Base-by-base conservation (phyloP, 2,888 invertebrate species). In the Leucania comma region DNA sequence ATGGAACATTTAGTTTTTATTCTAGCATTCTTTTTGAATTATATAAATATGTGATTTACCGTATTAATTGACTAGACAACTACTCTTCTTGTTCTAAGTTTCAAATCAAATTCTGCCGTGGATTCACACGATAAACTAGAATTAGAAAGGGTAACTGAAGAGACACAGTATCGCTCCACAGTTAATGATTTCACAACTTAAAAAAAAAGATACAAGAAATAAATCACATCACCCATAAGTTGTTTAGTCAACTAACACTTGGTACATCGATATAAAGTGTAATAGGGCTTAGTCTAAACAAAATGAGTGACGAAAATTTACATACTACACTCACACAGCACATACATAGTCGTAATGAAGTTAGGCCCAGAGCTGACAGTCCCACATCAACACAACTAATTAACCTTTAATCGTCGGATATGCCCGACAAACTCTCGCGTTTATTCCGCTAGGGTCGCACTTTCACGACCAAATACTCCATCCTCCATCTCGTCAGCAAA, bases 1-100 rank as follows among this genome's bases (percentile, higher is more conserved):
- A 92, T 88, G 89, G 88, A 92, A 90, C 89, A 88, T 90, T 89
- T 81, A 88, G 66, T 74, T 67, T 80, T 76, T 75, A 72, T 42
- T 80, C 83, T 81, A 86, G 82, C 84, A 78, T 84, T 76, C 77
- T 76, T 75, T 42, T 79, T 78, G 54, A 77, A 78, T 76, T 67
- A 71, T 78, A 75, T 72, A 68, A 81, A 74, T 79, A 75, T 61
- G 38, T 65, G 59, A 69, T 61, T 51, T 24, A 42, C 38, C 48
- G 38, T 68, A 71, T 68, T 53, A 56, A 59, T 77, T 69, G 74
- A 80, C 76, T 58, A 26, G 66, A 62, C 51, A 22, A 71, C 42
- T 53, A 29, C 46, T 29, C 8, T 59, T 38, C 17, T 48, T 35
- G 14, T 29, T 24, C 9, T 20, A 24, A 56, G 32, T 38, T 48